phyloP scores from a whole-genome alignment of 2,888 invertebrate species.

The Leptinotarsa peninsularis region DNA sequence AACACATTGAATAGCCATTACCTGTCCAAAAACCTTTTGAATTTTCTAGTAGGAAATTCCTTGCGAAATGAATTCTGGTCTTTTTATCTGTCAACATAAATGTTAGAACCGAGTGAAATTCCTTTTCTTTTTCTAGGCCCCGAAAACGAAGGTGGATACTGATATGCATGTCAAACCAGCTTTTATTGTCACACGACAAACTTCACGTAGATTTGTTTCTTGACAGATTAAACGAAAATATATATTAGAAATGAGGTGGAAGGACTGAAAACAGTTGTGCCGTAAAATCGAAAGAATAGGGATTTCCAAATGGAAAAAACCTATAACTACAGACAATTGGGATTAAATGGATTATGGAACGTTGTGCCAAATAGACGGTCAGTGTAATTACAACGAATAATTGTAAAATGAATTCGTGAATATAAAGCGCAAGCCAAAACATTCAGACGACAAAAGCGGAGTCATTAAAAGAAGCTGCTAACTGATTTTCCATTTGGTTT shows the following conservation, averaged over 20 bases:
- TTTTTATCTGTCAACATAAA: not conserved
- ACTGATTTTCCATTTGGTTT: slow-evolving; percentile 38
- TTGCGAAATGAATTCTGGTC: not conserved
- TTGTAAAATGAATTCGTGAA: not conserved
- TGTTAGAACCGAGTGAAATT: not conserved
- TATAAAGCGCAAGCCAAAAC: slow-evolving; percentile 4
- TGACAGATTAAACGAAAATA: not conserved
- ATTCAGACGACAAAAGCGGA: slow-evolving; percentile 26
- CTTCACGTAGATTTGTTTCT: not conserved
- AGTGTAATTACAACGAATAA: not conserved
- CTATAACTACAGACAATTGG: not conserved
- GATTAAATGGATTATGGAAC: not conserved
- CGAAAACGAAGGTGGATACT: not conserved
- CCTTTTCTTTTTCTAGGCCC: not conserved
- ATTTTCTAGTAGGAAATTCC: not conserved
- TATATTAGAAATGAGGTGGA: not conserved
- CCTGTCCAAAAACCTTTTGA: not conserved
- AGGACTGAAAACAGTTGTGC: not conserved
- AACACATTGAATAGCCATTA: too few relatives aligned
- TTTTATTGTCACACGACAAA: not conserved
- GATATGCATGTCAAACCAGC: slow-evolving; percentile 4
- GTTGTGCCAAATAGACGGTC: not conserved
- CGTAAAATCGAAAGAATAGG: not conserved
- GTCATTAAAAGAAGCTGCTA: slow-evolving; percentile 33
- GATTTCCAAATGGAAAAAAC: not conserved